Evolutionary conservation across 2,888 invertebrate genomes (phyloP).

Genomic region (Andrena flavipes): DNA sequence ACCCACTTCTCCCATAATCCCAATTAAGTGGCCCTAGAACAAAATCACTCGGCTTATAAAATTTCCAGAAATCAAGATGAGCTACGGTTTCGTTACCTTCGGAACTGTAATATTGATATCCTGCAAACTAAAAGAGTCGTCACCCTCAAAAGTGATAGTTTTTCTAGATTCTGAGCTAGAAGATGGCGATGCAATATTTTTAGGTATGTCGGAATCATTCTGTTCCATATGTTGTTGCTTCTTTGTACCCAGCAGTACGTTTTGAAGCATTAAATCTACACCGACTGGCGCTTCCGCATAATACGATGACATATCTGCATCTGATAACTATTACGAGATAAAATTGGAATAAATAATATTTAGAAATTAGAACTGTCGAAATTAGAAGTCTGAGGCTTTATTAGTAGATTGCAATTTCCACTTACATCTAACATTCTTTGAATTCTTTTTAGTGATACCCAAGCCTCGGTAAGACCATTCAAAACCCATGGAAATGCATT

Average conservation of each 20-base stretch:
- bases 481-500: slow-evolving; percentile 99
- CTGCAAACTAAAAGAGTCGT: slow-evolving; percentile 81
- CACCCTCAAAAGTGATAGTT: slow-evolving; percentile 73
- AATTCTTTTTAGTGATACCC: slow-evolving; percentile 96
- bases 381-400: slow-evolving; percentile 7
- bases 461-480: slow-evolving; percentile 97
- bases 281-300: slow-evolving; percentile 84
- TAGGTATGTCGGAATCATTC: slow-evolving; percentile 22
- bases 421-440: slow-evolving; percentile 92
- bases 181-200: slow-evolving; percentile 46
- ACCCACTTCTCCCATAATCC: slow-evolving; percentile 95
- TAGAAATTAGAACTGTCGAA: neutral
- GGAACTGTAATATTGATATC: slow-evolving; percentile 83
- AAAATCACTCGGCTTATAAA: slow-evolving; percentile 66
- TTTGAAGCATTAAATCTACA: slow-evolving; percentile 76
- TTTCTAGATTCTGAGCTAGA: slow-evolving; percentile 65
- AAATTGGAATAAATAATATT: slow-evolving; percentile 35
- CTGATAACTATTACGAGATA: slow-evolving; percentile 86
- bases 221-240: slow-evolving; percentile 43
- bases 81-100: slow-evolving; percentile 82
- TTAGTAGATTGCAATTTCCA: slow-evolving; percentile 49
- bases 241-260: slow-evolving; percentile 72
- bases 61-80: slow-evolving; percentile 31
- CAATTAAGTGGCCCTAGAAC: slow-evolving; percentile 91
- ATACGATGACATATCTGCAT: slow-evolving; percentile 88